Evolutionary conservation across 2,888 invertebrate species (phyloP).

Genomic region (Drosophila subsilvestris): DNA sequence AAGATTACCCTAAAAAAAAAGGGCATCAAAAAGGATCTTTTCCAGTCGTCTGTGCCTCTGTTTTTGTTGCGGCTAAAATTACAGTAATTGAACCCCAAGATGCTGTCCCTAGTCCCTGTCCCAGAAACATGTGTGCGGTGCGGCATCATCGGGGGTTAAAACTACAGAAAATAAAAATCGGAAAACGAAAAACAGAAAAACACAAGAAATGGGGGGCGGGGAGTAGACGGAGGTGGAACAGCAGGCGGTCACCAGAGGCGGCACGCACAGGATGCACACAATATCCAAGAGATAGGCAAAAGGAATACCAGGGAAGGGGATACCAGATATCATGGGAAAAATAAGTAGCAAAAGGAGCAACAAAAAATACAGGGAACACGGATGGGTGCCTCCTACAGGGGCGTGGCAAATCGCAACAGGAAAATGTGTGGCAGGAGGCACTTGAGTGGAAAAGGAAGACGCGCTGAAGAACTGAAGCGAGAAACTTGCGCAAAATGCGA

Average conservation of each 20-base stretch:
- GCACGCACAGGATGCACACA: background rate
- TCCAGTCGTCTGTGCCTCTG: conserved; percentile 27
- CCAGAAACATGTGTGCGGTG: conserved; percentile 38
- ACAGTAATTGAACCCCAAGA: conserved; percentile 74
- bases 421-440: background rate
- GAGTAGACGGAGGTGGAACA: conserved; percentile 21
- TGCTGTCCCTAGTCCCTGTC: conserved; percentile 18
- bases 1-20: conserved; percentile 1
- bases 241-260: conserved; percentile 9
- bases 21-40: conserved; percentile 32
- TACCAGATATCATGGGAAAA: conserved; percentile 31
- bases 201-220: background rate
- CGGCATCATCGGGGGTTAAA: conserved; percentile 15
- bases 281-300: background rate
- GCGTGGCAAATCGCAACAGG: conserved; percentile 35
- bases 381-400: conserved; percentile 18
- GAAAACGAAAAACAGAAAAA: conserved; percentile 21
- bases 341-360: too few species aligned
- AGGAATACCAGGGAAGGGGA: background rate
- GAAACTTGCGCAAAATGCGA: background rate
- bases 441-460: conserved; percentile 2
- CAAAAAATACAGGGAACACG: background rate
- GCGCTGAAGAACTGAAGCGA: background rate
- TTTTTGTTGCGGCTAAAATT: conserved; percentile 74
- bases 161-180: conserved; percentile 7